These are phyloP conservation scores for Seladonia tumulorum DNA, from an alignment of 2,888 invertebrate species.

Conservation along the genomic window DNA sequence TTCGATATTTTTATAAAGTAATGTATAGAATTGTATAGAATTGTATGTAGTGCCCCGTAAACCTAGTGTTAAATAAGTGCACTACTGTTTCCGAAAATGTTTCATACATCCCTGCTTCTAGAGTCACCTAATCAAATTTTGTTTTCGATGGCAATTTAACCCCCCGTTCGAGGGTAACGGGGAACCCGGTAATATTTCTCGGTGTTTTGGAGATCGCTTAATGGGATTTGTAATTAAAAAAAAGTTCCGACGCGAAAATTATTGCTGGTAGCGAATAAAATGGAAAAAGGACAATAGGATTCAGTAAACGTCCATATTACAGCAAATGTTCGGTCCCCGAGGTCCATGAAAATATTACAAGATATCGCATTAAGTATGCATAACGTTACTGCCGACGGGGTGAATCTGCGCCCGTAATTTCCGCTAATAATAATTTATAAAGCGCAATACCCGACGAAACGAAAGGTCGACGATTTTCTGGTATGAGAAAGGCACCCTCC, in stretches of 20 bases:
- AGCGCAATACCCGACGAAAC: conserved; percentile 50
- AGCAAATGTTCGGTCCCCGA: conserved; percentile 23
- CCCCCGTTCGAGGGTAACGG: no score
- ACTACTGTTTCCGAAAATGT: no score
- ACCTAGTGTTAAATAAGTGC: no score
- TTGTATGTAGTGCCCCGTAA: no score
- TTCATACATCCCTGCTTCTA: no score
- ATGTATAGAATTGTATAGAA: no score
- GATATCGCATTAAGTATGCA: conserved; percentile 54
- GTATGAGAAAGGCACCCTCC: conserved; percentile 26
- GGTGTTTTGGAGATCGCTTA: not conserved
- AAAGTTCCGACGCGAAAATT: not conserved
- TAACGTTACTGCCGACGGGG: conserved; percentile 43
- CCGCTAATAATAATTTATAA: conserved; percentile 71
- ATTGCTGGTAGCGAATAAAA: not conserved
- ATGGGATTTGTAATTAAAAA: not conserved
- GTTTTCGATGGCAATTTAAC: not conserved
- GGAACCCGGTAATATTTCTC: not conserved
- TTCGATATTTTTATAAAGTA: no score
- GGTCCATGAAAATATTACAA: conserved; percentile 59
- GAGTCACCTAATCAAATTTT: not conserved
- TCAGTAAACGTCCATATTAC: conserved; percentile 12
- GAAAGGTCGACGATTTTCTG: conserved; percentile 54
- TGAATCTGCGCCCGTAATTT: conserved; percentile 63
- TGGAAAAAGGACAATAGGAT: conserved; percentile 3